Evolutionary conservation across 2,797 vertebrate species (phyloP).

Genomic region (Ficedula albicollis): DNA sequence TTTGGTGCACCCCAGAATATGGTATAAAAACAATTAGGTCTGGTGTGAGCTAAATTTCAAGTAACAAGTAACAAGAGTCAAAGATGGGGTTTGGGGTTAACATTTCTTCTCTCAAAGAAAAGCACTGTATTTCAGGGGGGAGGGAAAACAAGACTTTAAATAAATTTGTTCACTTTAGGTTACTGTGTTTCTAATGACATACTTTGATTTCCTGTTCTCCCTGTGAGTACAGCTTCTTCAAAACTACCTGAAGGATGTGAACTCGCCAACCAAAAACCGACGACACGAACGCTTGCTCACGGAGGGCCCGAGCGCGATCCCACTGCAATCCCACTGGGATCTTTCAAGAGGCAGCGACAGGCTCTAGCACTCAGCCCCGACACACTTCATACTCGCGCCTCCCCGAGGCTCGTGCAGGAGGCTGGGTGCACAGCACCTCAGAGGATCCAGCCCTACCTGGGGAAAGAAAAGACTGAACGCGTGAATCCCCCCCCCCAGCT

Average conservation of each 20-base stretch:
- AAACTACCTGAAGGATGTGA: constrained; percentile 49
- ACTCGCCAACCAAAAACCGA: neutral
- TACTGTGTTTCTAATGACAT: constrained; percentile 16
- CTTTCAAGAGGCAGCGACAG: neutral
- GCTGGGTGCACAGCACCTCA: constrained; percentile 57
- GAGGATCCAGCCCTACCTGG: constrained; percentile 51
- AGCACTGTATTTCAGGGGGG: constrained; percentile 41
- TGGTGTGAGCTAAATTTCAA: constrained; percentile 70
- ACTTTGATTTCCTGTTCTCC: constrained; percentile 52
- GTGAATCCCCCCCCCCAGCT: neutral
- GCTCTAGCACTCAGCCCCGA: neutral
- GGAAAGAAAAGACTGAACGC: constrained; percentile 57
- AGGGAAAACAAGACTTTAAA: constrained; percentile 36
- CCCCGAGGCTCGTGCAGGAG: neutral
- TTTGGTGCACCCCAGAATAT: constrained; percentile 81
- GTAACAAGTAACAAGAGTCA: constrained; percentile 55
- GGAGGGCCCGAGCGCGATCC: neutral
- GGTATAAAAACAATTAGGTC: constrained; percentile 70
- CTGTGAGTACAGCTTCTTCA: constrained; percentile 36
- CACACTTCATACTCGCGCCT: neutral
- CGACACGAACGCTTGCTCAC: neutral
- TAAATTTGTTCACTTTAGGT: constrained; percentile 53
- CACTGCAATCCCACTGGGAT: neutral
- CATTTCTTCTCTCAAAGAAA: constrained; percentile 54
- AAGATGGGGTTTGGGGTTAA: constrained; percentile 48